Conservation (phyloP, 2,888 invertebrate genomes). For the Archaeoteleia sp. region DNA sequence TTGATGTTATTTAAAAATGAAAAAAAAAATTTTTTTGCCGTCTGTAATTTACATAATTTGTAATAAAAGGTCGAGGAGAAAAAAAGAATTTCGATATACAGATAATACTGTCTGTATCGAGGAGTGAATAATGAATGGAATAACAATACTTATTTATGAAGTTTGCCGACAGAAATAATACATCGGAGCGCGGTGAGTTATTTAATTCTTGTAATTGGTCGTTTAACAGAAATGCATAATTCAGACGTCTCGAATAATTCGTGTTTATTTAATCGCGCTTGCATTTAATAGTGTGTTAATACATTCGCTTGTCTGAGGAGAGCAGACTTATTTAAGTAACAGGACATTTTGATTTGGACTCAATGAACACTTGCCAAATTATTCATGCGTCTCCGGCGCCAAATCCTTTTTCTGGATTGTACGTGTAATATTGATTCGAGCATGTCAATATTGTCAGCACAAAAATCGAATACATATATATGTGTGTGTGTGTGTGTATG, state of each 20-base stretch:
- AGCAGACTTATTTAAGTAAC: conserved; percentile 46
- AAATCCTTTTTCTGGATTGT: conserved; percentile 48
- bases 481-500: conserved; percentile 3
- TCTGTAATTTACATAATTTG: too few species aligned
- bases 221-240: conserved; percentile 27
- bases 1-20: too few species aligned
- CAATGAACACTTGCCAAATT: conserved; percentile 43
- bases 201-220: conserved; percentile 30
- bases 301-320: conserved; percentile 39
- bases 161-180: conserved; percentile 30
- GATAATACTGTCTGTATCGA: conserved; percentile 9
- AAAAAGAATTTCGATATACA: not conserved
- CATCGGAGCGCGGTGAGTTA: conserved; percentile 8
- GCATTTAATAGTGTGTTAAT: conserved; percentile 43
- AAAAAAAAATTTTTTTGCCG: too few species aligned
- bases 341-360: conserved; percentile 45
- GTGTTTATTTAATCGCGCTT: conserved; percentile 42
- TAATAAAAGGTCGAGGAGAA: too few species aligned
- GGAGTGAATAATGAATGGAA: conserved; percentile 1
- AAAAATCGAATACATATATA: conserved; percentile 24
- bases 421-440: conserved; percentile 42
- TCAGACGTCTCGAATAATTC: conserved; percentile 34
- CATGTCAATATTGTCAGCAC: conserved; percentile 47
- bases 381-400: conserved; percentile 43
- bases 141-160: conserved; percentile 23